Evolutionary conservation across 2,888 invertebrate genomes (phyloP), one percentile per base, ranked within the genome.

Genomic region (Chrysotoxum bicinctum): DNA sequence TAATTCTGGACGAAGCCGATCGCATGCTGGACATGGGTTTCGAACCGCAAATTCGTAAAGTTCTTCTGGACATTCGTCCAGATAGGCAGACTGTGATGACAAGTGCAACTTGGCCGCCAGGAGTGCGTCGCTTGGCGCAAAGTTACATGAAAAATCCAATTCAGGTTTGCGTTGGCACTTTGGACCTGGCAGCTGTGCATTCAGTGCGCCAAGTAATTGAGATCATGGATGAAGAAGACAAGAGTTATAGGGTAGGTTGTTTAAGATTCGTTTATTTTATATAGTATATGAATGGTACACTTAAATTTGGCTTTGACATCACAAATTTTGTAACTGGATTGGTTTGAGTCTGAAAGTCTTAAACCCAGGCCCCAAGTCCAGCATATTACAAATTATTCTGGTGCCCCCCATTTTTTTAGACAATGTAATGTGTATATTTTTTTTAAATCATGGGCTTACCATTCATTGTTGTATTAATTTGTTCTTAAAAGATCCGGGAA

Each of bases 51-150:
- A 99, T 99, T 87, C 94, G 96, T 45, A 96, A 96, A 90, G 95
- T 96, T 14, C 92, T 98, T 87, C 93, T 96, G 78, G 95, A 96
- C 89, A 94, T 98, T 23, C 94, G 97, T 70, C 97, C 98, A 8
- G 97, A 97, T 90, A 93, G 98, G 70, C 98, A 99, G 91, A 98
- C 98, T n/a, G 95, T 98, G 0, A 98, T 99, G 98, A 99, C 98
- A 0, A 97, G 96, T 90, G 99, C 99, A 14, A 99, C 99, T 0
- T 99, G 98, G 99, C 98, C 98, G 0, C 92, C 94, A 69, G 97
- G 96, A 50, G 98, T 99, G 1, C 94, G 98, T 16, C 93, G 96
- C 19, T 93, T 99, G 50, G 98, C 98, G 0, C 94, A 95, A 87
- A 95, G 95, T 1, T 98, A 98, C 90, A 97, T 98, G 95, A 95